Evolutionary conservation across 1,140 invertebrate species (phyloP).

Genomic region (Ceratitis capitata): DNA sequence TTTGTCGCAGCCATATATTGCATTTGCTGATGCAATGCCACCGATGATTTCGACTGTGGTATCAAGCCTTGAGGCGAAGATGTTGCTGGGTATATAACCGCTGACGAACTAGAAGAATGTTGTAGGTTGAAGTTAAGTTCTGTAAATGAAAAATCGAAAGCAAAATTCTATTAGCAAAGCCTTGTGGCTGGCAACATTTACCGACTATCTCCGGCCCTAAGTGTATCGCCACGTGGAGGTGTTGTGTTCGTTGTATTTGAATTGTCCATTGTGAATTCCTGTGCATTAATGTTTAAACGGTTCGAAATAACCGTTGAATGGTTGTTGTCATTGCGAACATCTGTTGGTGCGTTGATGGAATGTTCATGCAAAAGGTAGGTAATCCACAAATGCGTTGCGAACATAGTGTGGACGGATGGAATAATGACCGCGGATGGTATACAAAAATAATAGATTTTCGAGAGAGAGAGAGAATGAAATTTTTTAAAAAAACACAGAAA

Average conservation of each 20-base stretch:
- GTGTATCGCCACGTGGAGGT: constrained; percentile 54
- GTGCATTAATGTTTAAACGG: constrained; percentile 84
- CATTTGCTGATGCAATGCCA: constrained; percentile 68
- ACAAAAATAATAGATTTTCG: background rate
- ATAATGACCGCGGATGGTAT: background rate
- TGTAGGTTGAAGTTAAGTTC: constrained; percentile 64
- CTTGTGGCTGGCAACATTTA: constrained; percentile 46
- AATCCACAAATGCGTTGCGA: background rate
- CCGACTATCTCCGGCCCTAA: constrained; percentile 49
- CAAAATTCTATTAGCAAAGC: constrained; percentile 38
- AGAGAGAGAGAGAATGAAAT: background rate
- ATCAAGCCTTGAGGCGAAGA: constrained; percentile 66
- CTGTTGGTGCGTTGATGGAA: background rate
- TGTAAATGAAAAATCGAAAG: constrained; percentile 55
- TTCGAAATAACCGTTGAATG: constrained; percentile 56
- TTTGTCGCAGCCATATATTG: constrained; percentile 51
- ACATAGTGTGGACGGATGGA: background rate
- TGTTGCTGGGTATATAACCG: constrained; percentile 60
- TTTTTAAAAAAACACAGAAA: constrained; percentile 36
- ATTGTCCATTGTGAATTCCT: constrained; percentile 81
- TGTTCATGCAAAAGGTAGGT: background rate
- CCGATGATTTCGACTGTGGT: constrained; percentile 71
- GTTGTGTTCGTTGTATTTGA: constrained; percentile 42
- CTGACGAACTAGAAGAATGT: constrained; percentile 64
- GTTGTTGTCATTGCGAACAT: constrained; percentile 46